Evolutionary conservation across 2,797 vertebrate genomes (phyloP), one percentile per base, ranked within the genome.

Genomic region (Pygocentrus nattereri): DNA sequence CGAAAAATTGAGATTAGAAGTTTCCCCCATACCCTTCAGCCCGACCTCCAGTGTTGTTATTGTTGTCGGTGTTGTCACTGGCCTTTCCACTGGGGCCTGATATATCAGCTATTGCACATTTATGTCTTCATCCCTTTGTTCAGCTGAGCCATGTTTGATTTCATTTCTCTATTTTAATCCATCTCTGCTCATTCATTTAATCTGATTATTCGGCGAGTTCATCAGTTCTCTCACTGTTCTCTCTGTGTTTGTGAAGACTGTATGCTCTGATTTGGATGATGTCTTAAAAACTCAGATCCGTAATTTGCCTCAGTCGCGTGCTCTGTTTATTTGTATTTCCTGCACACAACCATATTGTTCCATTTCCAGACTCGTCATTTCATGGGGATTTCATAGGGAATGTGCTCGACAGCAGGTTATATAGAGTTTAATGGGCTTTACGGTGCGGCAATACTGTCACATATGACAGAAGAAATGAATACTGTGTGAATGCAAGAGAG

Each of bases 341-440:
- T 54, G 47, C 49, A 30, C 44, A 52, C 16, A 54, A 2, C 19
- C 70, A 54, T 25, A 54, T 34, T 49, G 49, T 30, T 71, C 27
- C 10, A 38, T 71, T 44, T 69, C 23, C 15, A 70, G 23, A 49
- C 23, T 70, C 5, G 12, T 69, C 34, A 70, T 71, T 72, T 72
- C 11, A 21, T 21, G 21, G 5, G 27, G 16, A 70, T 71, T 72
- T 72, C 11, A 21, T 21, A 21, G 5, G 27, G 16, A 49, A 34
- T 56, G 49, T 52, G 27, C 0, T 12, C 31, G 38, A 18, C 4
- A 25, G 25, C 25, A 27, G n/a, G 5, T 50, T 25, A 27, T 23
- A 6, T 25, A 44, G 21, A 3, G 11, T 68, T 49, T 44, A 44
- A 8, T 11, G 41, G 41, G 8, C 41, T 44, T 41, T 44, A 44